Evolutionary conservation across 2,888 invertebrate species (phyloP).

Genomic region (Pachydiplax longipennis): DNA sequence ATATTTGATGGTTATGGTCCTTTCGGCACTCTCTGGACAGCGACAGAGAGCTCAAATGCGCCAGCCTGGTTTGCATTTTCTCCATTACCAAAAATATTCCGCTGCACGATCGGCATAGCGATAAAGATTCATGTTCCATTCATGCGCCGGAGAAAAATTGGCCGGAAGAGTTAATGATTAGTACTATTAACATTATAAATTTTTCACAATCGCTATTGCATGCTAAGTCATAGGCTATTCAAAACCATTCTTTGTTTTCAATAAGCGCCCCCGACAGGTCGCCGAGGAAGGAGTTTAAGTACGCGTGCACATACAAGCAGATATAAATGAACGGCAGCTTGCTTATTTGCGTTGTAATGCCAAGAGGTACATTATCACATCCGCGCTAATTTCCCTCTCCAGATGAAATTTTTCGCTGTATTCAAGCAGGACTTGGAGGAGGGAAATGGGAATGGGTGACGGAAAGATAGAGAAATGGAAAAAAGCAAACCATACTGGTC

Average conservation of each 20-base stretch:
- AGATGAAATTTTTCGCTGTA: conserved; percentile 17
- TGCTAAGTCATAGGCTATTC: background rate
- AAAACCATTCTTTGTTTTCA: conserved; percentile 25
- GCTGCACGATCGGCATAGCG: too few species aligned
- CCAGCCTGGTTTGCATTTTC: too few species aligned
- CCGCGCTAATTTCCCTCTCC: conserved; percentile 18
- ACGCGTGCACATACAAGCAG: background rate
- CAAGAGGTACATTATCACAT: conserved; percentile 26
- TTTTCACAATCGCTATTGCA: background rate
- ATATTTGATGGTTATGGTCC: too few species aligned
- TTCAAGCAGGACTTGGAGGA: background rate
- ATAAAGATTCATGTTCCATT: too few species aligned
- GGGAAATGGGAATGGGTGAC: background rate
- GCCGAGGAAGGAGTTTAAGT: background rate
- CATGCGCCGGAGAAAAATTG: too few species aligned
- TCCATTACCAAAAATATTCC: too few species aligned
- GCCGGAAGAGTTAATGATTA: background rate
- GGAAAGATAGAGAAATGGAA: background rate
- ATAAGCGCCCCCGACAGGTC: background rate
- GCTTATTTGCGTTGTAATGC: conserved; percentile 19
- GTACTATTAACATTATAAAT: background rate
- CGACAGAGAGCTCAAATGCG: too few species aligned
- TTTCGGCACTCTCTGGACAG: too few species aligned
- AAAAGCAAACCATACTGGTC: background rate
- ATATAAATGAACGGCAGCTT: conserved; percentile 24